phyloP scores from a whole-genome alignment of 2,797 vertebrate species.

The Girardinus metallicus region DNA sequence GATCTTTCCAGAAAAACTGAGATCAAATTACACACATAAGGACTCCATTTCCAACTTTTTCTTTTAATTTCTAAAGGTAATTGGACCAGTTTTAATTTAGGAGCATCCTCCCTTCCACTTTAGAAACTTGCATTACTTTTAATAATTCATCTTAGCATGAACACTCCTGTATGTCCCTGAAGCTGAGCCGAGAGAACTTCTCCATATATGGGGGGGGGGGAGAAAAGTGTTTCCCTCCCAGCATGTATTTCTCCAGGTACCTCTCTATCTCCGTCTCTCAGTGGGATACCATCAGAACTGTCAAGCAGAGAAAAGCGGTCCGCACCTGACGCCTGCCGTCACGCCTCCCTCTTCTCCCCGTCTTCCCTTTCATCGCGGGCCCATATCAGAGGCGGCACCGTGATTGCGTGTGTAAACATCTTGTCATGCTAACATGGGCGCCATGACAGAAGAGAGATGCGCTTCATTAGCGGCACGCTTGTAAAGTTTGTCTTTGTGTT shows the following conservation, averaged over 20 bases:
- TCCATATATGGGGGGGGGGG: not conserved
- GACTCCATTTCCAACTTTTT: not conserved
- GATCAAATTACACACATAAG: not conserved
- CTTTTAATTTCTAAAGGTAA: not conserved
- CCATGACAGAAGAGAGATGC: slow-evolving; percentile 73
- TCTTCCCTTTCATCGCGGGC: slow-evolving; percentile 60
- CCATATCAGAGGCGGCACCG: slow-evolving; percentile 68
- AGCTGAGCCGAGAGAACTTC: slow-evolving; percentile 50
- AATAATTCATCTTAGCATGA: not conserved
- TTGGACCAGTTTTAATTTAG: not conserved
- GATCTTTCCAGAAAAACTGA: not conserved
- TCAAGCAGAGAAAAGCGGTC: slow-evolving; percentile 69
- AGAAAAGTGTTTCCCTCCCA: slow-evolving; percentile 29
- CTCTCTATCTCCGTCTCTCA: slow-evolving; percentile 52
- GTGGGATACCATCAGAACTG: slow-evolving; percentile 71
- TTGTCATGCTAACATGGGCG: slow-evolving; percentile 74
- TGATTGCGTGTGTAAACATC: slow-evolving; percentile 80
- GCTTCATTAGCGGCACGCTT: slow-evolving; percentile 70
- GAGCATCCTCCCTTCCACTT: not conserved
- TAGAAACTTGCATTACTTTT: not conserved
- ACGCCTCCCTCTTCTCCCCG: slow-evolving; percentile 52
- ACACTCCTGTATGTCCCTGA: slow-evolving; percentile 9
- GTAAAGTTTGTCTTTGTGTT: slow-evolving; percentile 67
- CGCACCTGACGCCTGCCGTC: slow-evolving; percentile 43
- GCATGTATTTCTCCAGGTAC: slow-evolving; percentile 50